A percentile compares a stretch with the other conserved stretches of the same genome.
Conservation (phyloP, 2,797 vertebrate genomes). For the Argentina silus region DNA sequence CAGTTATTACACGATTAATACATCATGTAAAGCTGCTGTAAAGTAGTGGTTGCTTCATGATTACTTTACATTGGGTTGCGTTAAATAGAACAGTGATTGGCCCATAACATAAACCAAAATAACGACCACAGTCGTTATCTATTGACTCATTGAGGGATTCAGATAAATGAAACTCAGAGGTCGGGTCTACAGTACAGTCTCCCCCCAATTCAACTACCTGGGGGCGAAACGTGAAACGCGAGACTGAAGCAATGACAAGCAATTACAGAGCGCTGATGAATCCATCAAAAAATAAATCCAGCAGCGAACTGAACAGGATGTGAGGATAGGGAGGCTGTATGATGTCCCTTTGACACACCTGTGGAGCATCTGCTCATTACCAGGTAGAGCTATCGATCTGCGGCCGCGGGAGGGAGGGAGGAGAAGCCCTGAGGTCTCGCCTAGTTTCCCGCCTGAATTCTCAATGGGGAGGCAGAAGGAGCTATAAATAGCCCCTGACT, state of each 20-base stretch:
- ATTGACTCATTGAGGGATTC: slow-evolving; percentile 2
- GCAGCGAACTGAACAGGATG: not conserved
- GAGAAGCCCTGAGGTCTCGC: slow-evolving; percentile 48
- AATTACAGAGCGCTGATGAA: slow-evolving; percentile 5
- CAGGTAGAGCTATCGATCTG: slow-evolving; percentile 50
- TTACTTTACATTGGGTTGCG: too few species aligned
- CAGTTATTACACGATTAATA: too few species aligned
- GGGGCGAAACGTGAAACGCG: not conserved
- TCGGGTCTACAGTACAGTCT: not conserved
- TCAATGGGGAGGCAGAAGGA: slow-evolving; percentile 54
- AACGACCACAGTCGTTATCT: not conserved
- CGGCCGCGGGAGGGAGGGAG: slow-evolving; percentile 40
- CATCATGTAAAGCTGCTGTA: too few species aligned
- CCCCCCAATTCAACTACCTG: too few species aligned
- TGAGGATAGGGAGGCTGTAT: not conserved
- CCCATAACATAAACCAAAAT: too few species aligned
- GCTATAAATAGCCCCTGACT: slow-evolving; percentile 74
- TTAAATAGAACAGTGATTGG: too few species aligned
- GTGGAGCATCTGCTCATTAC: slow-evolving; percentile 57
- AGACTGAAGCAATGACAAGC: slow-evolving; percentile 3
- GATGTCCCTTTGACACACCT: not conserved
- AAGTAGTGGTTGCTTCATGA: too few species aligned
- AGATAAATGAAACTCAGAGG: not conserved
- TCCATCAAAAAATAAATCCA: not conserved
- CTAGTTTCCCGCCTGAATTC: slow-evolving; percentile 66